These are phyloP conservation scores for Zoanthus sansibaricus DNA, from an alignment of 92 coral and sea anemone species.

Conservation along the genomic window DNA sequence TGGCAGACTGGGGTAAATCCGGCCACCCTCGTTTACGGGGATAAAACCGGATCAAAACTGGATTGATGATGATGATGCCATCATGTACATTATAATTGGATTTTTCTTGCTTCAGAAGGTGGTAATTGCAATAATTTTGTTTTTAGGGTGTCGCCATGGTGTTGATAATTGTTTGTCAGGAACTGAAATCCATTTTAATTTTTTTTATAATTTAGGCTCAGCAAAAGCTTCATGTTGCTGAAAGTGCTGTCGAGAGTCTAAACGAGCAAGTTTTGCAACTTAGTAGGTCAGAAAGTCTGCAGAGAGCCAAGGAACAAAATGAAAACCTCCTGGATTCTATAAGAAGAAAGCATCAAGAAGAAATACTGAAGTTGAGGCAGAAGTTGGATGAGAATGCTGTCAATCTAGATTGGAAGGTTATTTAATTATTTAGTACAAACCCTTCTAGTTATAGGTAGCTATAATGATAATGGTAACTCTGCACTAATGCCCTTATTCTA, in stretches of 20 bases:
- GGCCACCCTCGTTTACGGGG: too few relatives aligned
- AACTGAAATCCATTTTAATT: background rate
- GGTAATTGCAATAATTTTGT: too few relatives aligned
- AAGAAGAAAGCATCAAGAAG: conserved; percentile 87
- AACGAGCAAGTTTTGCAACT: conserved; percentile 88
- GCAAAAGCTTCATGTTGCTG: conserved; percentile 84
- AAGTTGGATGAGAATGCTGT: conserved; percentile 86
- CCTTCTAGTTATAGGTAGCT: too few relatives aligned
- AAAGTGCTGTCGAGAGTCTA: conserved; percentile 90
- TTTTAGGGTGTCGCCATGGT: too few relatives aligned
- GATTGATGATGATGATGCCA: too few relatives aligned
- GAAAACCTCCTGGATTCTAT: conserved; percentile 82
- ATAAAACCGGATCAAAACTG: too few relatives aligned
- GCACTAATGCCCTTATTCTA: too few relatives aligned
- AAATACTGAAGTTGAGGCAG: conserved; percentile 82
- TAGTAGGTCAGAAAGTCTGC: conserved; percentile 87
- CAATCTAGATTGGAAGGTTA: conserved; percentile 88
- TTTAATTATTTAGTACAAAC: too few relatives aligned
- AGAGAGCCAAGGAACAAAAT: conserved; percentile 95
- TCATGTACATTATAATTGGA: too few relatives aligned
- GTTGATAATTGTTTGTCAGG: background rate
- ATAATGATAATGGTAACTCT: too few relatives aligned
- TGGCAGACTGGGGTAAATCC: too few relatives aligned
- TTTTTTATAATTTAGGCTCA: conserved; percentile 38
- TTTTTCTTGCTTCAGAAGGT: too few relatives aligned